A percentile compares a stretch with the other conserved stretches of the same genome.
Evolutionary conservation across 2,888 invertebrate species (phyloP).

Genomic region (Cheilosia variabilis): DNA sequence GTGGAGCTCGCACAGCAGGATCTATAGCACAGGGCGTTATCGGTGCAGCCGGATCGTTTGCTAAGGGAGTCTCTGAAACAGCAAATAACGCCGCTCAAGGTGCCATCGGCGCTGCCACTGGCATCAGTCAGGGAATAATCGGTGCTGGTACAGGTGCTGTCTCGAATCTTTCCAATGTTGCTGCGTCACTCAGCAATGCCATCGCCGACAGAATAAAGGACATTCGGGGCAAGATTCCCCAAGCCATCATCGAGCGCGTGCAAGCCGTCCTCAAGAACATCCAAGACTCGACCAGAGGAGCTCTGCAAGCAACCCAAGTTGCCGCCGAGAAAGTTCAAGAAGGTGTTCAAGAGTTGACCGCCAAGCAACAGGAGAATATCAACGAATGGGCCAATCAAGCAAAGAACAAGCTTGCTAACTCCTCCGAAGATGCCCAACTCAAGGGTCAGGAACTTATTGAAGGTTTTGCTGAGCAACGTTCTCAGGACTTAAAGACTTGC

Average conservation of each 20-base stretch:
- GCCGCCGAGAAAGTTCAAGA: conserved; percentile 1
- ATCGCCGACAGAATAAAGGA: neutral
- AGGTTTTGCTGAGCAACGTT: conserved; percentile 1
- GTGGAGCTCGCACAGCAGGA: conserved; percentile 16
- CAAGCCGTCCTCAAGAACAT: neutral
- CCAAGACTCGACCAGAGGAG: neutral
- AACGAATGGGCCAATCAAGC: conserved; percentile 30
- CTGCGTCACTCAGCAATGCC: neutral
- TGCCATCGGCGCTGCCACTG: neutral
- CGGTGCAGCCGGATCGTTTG: neutral
- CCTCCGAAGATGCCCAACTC: conserved; percentile 35
- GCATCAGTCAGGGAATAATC: neutral
- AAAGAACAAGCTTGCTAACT: conserved; percentile 17
- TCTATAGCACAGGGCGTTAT: conserved; percentile 16
- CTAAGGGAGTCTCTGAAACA: conserved; percentile 17
- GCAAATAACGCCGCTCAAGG: conserved; percentile 1
- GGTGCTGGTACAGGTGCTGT: neutral
- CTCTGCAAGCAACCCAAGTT: conserved; percentile 23
- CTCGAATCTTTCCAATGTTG: neutral
- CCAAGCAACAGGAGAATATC: conserved; percentile 12
- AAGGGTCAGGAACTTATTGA: conserved; percentile 48
- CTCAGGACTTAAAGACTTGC: conserved; percentile 32
- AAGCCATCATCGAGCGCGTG: neutral
- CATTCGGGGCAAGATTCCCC: neutral
- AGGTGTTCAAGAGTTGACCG: conserved; percentile 16